Evolutionary conservation across 2,888 invertebrate species (phyloP), one percentile per base, ranked within the genome.

Genomic region (Mythimna albipuncta): DNA sequence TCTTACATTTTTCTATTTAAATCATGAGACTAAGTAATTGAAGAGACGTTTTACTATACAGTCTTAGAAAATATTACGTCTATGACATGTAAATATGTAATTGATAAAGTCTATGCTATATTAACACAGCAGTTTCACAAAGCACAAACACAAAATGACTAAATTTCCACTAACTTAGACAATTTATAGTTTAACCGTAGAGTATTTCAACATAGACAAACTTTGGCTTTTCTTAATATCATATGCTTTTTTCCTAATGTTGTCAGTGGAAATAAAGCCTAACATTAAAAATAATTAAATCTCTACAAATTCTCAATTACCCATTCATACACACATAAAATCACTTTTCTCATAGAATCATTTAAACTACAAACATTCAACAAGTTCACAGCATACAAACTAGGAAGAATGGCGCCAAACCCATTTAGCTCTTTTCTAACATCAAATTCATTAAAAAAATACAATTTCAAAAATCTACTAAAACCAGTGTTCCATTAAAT

Each of bases 31-130:
- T 86, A 82, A 70, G 69, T 82, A 85, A 85, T 84, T 86, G 80
- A 83, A 85, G 86, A 87, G 81, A 86, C 84, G 80, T 79, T 84
- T 85, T 85, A 81, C 76, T 76, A 78, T 85, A 87, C 86, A 90
- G 82, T 87, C 89, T 89, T 89, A 86, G 83, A 83, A 85, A 87
- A 83, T 82, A 87, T 81, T 86, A 85, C 78, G 81, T 86, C 83
- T 85, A 86, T 83, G 85, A 86, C 87, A 86, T 86, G 78, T 84
- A 75, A 77, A 82, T 74, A 83, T 77, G 80, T 86, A 85, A 87
- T 83, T 71, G 79, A 79, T 86, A 85, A 82, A 75, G 55, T 69
- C 82, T 85, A 85, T 1, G 58, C 77, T 81, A 85, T 73, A 77
- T 65, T 80, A 86, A 85, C 77, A 85, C 83, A 79, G 86, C 85